A percentile compares a stretch with the other conserved stretches of the same genome.
These are phyloP conservation scores for Brachirus orientalis DNA, from an alignment of 2,113 vertebrate species.

Conservation along the genomic window DNA sequence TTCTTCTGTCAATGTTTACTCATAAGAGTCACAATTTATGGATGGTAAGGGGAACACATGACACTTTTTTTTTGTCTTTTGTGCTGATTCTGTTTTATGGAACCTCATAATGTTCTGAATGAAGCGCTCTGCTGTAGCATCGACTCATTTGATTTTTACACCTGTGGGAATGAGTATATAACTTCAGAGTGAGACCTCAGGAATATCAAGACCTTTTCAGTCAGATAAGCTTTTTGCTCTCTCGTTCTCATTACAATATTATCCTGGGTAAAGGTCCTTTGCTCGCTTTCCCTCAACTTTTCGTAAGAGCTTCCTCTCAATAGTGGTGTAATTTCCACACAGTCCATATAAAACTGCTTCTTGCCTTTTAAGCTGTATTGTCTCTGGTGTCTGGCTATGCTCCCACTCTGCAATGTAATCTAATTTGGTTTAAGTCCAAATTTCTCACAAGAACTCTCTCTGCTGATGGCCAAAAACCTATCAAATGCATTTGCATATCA, in stretches of 20 bases:
- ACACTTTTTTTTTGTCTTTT: conserved; percentile 8
- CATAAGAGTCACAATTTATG: conserved; percentile 4
- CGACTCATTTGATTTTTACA: conserved; percentile 58
- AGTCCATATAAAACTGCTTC: conserved; percentile 28
- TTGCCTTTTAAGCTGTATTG: conserved; percentile 32
- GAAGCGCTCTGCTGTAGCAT: conserved; percentile 36
- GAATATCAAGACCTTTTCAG: conserved; percentile 65
- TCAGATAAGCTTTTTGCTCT: conserved; percentile 40
- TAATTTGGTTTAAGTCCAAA: conserved; percentile 31
- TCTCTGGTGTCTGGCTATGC: conserved; percentile 24
- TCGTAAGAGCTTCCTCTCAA: neutral
- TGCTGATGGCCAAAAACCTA: conserved; percentile 17
- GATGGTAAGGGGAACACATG: neutral
- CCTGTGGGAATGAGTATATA: conserved; percentile 53
- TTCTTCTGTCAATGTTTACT: conserved; percentile 4
- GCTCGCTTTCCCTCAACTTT: conserved; percentile 14
- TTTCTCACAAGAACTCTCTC: conserved; percentile 43
- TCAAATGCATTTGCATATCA: conserved; percentile 41
- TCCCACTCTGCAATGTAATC: conserved; percentile 26
- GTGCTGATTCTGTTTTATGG: conserved; percentile 23
- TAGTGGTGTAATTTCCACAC: conserved; percentile 16
- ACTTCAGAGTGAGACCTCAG: conserved; percentile 45
- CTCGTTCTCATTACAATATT: conserved; percentile 37
- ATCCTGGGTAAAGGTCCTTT: conserved; percentile 46
- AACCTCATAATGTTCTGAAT: conserved; percentile 40